Percentiles rank a stretch among this genome's conserved stretches.
phyloP scores from a whole-genome alignment of 2,113 vertebrate genomes.

The Micronycteris hirsuta region DNA sequence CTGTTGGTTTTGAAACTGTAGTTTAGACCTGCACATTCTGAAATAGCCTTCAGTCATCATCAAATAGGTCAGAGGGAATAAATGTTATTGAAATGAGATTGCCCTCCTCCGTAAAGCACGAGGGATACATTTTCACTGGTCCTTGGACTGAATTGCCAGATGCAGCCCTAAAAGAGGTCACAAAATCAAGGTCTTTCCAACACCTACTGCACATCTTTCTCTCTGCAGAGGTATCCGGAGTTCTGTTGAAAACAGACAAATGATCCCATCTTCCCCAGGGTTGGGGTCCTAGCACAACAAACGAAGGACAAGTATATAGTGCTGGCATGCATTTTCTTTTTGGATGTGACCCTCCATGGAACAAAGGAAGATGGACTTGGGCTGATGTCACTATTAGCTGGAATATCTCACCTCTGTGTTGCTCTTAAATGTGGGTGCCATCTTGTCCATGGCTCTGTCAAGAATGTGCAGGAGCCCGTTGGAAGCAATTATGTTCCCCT shows the following conservation, averaged over 20 bases:
- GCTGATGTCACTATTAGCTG: neutral
- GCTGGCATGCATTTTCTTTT: neutral
- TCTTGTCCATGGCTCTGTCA: conserved; percentile 87
- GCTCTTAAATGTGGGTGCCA: conserved; percentile 83
- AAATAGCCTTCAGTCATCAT: neutral
- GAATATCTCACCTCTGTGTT: conserved; percentile 81
- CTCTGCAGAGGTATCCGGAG: neutral
- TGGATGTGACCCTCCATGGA: neutral
- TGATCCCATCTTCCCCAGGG: neutral
- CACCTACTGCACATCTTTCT: neutral
- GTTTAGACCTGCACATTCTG: neutral
- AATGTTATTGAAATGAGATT: neutral
- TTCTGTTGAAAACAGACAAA: neutral
- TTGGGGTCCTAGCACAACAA: neutral
- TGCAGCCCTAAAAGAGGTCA: neutral
- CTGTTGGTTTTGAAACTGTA: neutral
- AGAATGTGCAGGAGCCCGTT: conserved; percentile 94
- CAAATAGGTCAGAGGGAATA: neutral
- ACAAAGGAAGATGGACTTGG: neutral
- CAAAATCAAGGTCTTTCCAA: neutral
- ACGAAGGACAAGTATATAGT: neutral
- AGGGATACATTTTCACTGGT: neutral
- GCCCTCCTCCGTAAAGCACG: neutral
- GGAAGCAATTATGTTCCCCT: conserved; percentile 86
- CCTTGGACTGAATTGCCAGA: neutral